Evolutionary conservation across 1,140 invertebrate species (phyloP).

Genomic region (Maconellicoccus hirsutus): DNA sequence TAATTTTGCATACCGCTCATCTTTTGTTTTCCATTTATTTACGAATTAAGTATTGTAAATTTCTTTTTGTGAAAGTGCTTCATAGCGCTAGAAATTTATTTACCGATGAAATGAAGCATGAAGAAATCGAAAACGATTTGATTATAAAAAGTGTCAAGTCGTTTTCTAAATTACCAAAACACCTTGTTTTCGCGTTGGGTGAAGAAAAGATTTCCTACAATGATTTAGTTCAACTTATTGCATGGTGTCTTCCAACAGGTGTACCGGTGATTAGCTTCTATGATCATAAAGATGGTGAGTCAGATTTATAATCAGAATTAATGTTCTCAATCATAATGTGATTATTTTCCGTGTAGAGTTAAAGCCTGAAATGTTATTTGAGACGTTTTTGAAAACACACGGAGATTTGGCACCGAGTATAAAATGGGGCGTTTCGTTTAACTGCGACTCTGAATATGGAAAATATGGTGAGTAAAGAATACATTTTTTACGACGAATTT

Average conservation of each 20-base stretch:
- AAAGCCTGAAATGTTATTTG: constrained; percentile 7
- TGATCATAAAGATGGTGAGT: constrained; percentile 49
- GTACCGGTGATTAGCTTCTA: constrained; percentile 55
- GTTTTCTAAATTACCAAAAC: constrained; percentile 28
- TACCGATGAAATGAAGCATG: neutral
- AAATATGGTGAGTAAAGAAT: constrained; percentile 33
- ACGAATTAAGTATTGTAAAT: neutral
- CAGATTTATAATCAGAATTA: too few species aligned
- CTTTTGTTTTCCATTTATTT: constrained; percentile 13
- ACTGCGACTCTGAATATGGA: constrained; percentile 25
- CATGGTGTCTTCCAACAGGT: constrained; percentile 49
- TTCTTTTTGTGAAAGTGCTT: constrained; percentile 25
- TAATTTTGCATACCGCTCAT: neutral
- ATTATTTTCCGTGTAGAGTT: neutral
- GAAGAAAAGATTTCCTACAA: constrained; percentile 37
- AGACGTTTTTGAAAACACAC: constrained; percentile 1
- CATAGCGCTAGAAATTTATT: constrained; percentile 7
- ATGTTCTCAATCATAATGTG: too few species aligned
- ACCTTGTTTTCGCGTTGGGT: constrained; percentile 42
- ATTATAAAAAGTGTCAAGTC: neutral
- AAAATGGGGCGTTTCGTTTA: constrained; percentile 20
- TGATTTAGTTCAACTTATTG: constrained; percentile 45
- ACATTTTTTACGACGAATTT: too few species aligned
- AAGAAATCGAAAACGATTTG: constrained; percentile 11
- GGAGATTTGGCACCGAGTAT: neutral